Evolutionary conservation across 2,888 invertebrate genomes (phyloP), one percentile per base, ranked within the genome.

Genomic region (Drosophila atroscutellata): DNA sequence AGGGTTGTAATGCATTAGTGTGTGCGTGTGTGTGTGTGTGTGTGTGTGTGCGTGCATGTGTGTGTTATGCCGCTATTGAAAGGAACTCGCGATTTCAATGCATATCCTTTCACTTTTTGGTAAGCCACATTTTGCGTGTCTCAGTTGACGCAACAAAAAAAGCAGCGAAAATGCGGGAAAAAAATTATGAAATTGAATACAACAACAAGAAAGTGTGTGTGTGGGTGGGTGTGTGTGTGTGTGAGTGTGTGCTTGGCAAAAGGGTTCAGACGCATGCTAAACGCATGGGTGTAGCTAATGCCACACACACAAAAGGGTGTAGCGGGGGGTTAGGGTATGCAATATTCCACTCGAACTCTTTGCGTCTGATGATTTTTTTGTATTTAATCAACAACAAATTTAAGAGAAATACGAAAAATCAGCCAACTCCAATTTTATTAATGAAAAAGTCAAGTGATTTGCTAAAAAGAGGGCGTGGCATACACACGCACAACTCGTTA

Each of bases 381-480:
- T 47, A 60, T 77, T 74, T 59, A 64, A 75, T 61, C 63, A 56
- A 39, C 58, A 51, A 49, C 45, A 68, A 65, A 57, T n/a, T 52
- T 11, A 18, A n/a, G 8, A 36, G 32, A 50, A 56, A 36, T 52
- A 30, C 28, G 15, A 24, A 67, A 74, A 67, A 70, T 74, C 59
- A 63, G 52, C 72, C 71, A 75, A 77, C 77, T 86, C 75, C 86
- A 86, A 85, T 81, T 85, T 86, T 86, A 88, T 85, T 85, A 85
- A 85, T 88, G 85, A 85, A 85, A 45, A 85, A 85, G 83, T 85
- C 85, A 85, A 85, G 85, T 85, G 85, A 85, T 85, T 85, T 83
- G 72, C 75, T 66, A 64, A 71, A 80, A 62, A 55, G 58, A 71
- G 83, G 87, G 88, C 87, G 86, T 85, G 88, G 79, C 80, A 67